Evolutionary conservation across 2,797 vertebrate species (phyloP), one percentile per base, ranked within the genome.

Genomic region (Pogoniulus pusillus): DNA sequence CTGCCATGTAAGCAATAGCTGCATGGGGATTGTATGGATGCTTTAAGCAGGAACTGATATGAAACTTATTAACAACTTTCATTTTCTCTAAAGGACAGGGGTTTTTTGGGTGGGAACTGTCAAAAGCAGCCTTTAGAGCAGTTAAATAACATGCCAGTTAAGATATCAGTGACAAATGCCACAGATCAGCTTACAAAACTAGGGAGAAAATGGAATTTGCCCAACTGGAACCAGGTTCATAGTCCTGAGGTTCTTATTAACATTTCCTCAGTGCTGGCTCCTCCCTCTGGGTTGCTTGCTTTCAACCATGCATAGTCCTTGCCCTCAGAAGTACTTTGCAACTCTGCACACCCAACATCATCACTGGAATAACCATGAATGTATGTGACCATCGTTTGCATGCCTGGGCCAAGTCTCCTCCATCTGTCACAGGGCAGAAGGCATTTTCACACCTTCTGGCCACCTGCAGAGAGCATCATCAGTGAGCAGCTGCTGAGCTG

Each of bases 301-400:
- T 77, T 53, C 71, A 70, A 0, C 32, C 0, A 0, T 32, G 41
- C 0, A 1, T 8, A 15, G 20, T 16, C 60, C 15, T 30, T 4
- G 2, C 11, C 65, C 20, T 26, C 51, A 47, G 32, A 45, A 58
- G 17, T 73, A 12, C 32, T 73, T 70, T 45, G 32, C 75, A 54
- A 2, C 0, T 0, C 57, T 23, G 24, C 34, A 39, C 55, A 7
- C 65, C 78, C 75, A 58, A 2, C 51, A 63, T 19, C 30, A 2
- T 4, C 1, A 0, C 3, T 10, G 6, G 37, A 70, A 78, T 17
- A 53, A 65, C 12, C 0, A 1, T 29, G 35, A 7, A 47, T 43
- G 35, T 16, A 29, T 0, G 0, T 1, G 12, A 26, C 19, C 45
- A 7, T 34, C 7, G 2, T 60, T 63, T 10, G 1, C 41, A 26